Evolutionary conservation across 2,888 invertebrate species (phyloP).

Genomic region (Cloeon dipterum): DNA sequence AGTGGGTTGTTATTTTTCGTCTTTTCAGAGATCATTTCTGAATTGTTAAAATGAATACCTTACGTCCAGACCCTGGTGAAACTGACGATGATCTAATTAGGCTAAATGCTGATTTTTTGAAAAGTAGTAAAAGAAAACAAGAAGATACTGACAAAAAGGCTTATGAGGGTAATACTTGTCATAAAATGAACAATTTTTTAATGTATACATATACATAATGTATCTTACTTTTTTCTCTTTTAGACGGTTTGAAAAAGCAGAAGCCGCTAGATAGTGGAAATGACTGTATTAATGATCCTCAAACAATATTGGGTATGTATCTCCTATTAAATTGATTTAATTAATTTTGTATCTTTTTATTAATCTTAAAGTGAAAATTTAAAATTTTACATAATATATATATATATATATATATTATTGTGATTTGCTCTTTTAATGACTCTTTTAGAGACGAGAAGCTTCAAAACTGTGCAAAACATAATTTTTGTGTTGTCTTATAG

Average conservation of each 20-base stretch:
- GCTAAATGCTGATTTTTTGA: slow-evolving; percentile 47
- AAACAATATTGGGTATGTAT: neutral
- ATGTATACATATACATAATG: neutral
- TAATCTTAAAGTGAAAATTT: neutral
- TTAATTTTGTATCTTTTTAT: too few relatives aligned
- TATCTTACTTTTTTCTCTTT: neutral
- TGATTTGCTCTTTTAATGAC: too few relatives aligned
- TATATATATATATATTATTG: too few relatives aligned
- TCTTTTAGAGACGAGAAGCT: too few relatives aligned
- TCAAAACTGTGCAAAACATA: too few relatives aligned
- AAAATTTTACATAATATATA: too few relatives aligned
- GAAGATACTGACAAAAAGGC: neutral
- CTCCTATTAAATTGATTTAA: neutral
- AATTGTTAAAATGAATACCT: slow-evolving; percentile 25
- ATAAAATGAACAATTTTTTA: too few relatives aligned
- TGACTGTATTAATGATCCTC: neutral
- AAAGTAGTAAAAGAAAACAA: neutral
- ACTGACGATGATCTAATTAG: slow-evolving; percentile 48
- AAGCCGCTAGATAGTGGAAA: neutral
- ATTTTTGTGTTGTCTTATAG: too few relatives aligned
- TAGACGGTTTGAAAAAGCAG: neutral
- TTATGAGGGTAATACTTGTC: too few relatives aligned
- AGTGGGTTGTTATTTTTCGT: too few relatives aligned
- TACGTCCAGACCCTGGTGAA: slow-evolving; percentile 42
- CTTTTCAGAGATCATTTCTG: neutral